These are phyloP conservation scores for Lepeophtheirus nordmannii DNA, from an alignment of 2,888 invertebrate genomes.

Conservation along the genomic window DNA sequence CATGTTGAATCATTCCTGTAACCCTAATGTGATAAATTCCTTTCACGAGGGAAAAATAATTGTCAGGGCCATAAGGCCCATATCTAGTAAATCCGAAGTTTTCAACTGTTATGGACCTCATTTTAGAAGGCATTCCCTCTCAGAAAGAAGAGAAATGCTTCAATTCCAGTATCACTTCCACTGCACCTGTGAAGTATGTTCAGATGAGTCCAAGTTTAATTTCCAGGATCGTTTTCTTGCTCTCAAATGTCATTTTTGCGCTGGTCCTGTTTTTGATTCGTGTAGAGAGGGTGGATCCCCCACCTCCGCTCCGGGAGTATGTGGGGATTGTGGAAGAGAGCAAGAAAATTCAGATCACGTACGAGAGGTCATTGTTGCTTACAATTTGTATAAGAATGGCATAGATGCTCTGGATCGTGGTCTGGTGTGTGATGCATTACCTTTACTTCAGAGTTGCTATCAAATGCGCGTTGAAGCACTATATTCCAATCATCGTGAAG, in stretches of 20 bases:
- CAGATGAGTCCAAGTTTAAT: conserved; percentile 25
- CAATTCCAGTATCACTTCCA: conserved; percentile 57
- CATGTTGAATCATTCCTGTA: conserved; percentile 85
- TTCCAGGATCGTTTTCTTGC: conserved; percentile 31
- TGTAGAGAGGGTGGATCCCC: conserved; percentile 5
- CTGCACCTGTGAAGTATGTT: conserved; percentile 58
- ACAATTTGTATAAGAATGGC: conserved; percentile 29
- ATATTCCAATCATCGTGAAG: conserved; percentile 40
- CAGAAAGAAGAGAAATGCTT: conserved; percentile 47
- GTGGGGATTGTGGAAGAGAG: conserved; percentile 23
- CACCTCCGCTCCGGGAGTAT: neutral
- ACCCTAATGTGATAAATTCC: conserved; percentile 58
- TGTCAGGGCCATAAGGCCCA: conserved; percentile 50
- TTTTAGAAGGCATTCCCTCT: conserved; percentile 45
- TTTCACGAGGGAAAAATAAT: conserved; percentile 54
- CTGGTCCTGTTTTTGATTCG: conserved; percentile 29
- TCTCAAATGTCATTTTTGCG: conserved; percentile 31
- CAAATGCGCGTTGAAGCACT: conserved; percentile 37
- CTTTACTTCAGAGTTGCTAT: conserved; percentile 37
- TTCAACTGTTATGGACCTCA: conserved; percentile 72
- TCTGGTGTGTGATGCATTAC: neutral
- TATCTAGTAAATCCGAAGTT: conserved; percentile 52
- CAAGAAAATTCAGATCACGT: conserved; percentile 2
- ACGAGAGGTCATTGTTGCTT: conserved; percentile 25
- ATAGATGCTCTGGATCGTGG: conserved; percentile 35